Evolutionary conservation across 2,888 invertebrate species (phyloP).

Genomic region (Napeogenes sylphis): DNA sequence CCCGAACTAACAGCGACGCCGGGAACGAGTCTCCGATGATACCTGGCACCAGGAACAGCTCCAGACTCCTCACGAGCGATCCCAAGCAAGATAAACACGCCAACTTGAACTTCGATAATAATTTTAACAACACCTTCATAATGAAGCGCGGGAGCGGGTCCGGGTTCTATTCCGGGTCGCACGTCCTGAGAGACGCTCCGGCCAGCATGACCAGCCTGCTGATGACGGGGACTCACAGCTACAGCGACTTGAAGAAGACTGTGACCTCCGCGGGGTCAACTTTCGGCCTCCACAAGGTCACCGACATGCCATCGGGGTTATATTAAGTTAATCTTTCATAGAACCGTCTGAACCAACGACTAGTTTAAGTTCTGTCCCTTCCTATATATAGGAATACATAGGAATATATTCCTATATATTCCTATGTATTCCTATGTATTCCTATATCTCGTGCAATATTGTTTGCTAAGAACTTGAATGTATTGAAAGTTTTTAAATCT

Average conservation of each 20-base stretch:
- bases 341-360: constrained; percentile 63
- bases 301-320: constrained; percentile 85
- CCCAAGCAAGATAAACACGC: constrained; percentile 43
- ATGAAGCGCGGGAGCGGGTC: constrained; percentile 80
- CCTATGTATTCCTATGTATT: constrained; percentile 53
- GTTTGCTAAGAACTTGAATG: constrained; percentile 39
- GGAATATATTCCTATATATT: constrained; percentile 51
- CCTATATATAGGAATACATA: no score
- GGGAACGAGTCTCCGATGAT: constrained; percentile 62
- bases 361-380: constrained; percentile 55
- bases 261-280: constrained; percentile 60
- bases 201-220: constrained; percentile 71
- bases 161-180: constrained; percentile 81
- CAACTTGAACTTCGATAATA: constrained; percentile 56
- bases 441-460: constrained; percentile 73
- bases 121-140: constrained; percentile 74
- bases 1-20: constrained; percentile 62
- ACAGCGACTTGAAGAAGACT: constrained; percentile 66
- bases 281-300: constrained; percentile 79
- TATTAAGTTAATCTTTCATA: constrained; percentile 63
- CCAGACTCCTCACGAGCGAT: constrained; percentile 49
- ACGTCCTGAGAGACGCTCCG: constrained; percentile 67
- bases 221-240: constrained; percentile 64
- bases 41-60: constrained; percentile 56
- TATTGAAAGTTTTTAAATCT: constrained; percentile 45